These are phyloP conservation scores for Volucella inflata DNA, from an alignment of 2,888 invertebrate species.

Conservation along the genomic window DNA sequence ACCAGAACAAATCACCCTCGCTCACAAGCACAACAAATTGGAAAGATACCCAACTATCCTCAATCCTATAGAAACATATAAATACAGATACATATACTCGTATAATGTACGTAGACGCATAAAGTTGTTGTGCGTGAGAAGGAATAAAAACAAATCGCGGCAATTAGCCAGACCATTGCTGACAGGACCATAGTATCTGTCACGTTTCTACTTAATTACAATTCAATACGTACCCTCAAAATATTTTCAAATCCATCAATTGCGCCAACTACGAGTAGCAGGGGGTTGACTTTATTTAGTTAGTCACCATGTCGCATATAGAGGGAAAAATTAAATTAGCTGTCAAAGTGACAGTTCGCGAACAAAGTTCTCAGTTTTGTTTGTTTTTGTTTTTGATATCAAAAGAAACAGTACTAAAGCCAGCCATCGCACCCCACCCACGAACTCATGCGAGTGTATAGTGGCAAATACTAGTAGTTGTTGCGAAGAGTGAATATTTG, in stretches of 20 bases:
- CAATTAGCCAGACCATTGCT: slow-evolving; percentile 60
- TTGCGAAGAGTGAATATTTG: slow-evolving; percentile 3
- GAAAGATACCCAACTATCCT: not conserved
- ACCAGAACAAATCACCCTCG: slow-evolving; percentile 46
- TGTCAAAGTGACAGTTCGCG: slow-evolving; percentile 51
- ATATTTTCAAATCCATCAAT: slow-evolving; percentile 62
- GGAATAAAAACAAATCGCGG: slow-evolving; percentile 54
- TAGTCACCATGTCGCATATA: not conserved
- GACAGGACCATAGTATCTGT: slow-evolving; percentile 47
- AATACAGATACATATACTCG: not conserved
- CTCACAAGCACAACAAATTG: not conserved
- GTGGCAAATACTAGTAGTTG: not conserved
- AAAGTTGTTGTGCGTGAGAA: slow-evolving; percentile 37
- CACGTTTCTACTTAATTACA: slow-evolving; percentile 67
- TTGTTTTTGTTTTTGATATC: not conserved
- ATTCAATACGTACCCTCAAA: slow-evolving; percentile 65
- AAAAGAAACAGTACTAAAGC: not conserved
- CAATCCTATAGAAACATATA: not conserved
- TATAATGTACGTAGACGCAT: not conserved
- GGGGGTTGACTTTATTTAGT: not conserved
- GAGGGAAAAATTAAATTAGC: slow-evolving; percentile 46
- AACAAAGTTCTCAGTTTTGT: not conserved
- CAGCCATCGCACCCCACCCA: slow-evolving; percentile 19
- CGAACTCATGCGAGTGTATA: not conserved
- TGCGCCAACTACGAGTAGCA: not conserved